These are phyloP conservation scores for Mythimna impura DNA, from an alignment of 2,888 invertebrate genomes.

Conservation along the genomic window DNA sequence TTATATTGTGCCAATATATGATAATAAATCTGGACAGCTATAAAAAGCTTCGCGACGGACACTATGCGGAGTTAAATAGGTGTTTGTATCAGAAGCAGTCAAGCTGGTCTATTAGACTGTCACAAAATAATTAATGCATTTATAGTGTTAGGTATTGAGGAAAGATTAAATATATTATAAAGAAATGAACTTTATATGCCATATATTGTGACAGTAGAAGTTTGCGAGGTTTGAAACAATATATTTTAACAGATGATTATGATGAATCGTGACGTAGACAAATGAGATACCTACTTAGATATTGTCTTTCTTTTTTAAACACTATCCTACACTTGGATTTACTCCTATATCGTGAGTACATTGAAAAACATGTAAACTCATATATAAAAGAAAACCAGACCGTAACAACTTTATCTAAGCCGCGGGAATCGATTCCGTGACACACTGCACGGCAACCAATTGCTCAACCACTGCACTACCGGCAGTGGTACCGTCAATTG, in stretches of 20 bases:
- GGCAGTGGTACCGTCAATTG: no score
- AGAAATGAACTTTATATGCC: neutral
- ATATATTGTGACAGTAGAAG: neutral
- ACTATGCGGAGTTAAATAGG: slow-evolving; percentile 15
- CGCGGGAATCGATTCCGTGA: no score
- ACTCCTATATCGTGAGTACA: no score
- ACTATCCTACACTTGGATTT: no score
- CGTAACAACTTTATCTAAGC: no score
- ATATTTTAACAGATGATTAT: neutral
- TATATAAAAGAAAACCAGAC: no score
- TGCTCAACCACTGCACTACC: no score
- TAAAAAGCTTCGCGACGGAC: slow-evolving; percentile 48
- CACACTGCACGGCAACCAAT: no score
- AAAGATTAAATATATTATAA: slow-evolving; percentile 1
- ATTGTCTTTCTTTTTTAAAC: no score
- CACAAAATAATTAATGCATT: slow-evolving; percentile 20
- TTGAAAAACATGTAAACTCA: no score
- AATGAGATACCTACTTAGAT: slow-evolving; percentile 1
- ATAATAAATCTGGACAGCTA: slow-evolving; percentile 67
- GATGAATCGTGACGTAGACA: neutral
- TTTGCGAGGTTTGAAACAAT: neutral
- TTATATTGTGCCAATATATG: slow-evolving; percentile 77
- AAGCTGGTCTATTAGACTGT: slow-evolving; percentile 6
- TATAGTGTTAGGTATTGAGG: neutral
- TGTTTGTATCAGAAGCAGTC: slow-evolving; percentile 21